Evolutionary conservation across 2,888 invertebrate genomes (phyloP), one percentile per base, ranked within the genome.

Genomic region (Tenthredo distinguenda): DNA sequence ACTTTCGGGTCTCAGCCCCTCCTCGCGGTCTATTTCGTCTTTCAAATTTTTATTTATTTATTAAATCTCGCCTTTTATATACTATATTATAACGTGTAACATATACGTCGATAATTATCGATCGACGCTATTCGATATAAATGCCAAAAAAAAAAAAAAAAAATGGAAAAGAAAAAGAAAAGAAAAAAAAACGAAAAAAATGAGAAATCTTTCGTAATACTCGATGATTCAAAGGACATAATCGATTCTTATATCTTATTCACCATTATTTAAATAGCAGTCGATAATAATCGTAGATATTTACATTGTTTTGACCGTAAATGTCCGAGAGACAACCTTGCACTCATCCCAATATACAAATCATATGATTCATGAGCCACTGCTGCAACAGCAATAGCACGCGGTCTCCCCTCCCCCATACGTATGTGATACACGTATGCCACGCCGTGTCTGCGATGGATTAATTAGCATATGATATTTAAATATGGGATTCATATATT

Each of bases 261-360:
- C 2, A 43, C 47, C 55, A 55, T n/a, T n/a, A 55, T 55, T 55
- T 55, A 55, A 55, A 55, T 55, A 12, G 21, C 62, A 26, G 26
- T 26, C 10, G 12, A 26, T 62, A 62, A 62, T 62, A 26, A 62
- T 62, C 26, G 55, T 1, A n/a, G 62, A 62, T 62, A 26, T 62
- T 26, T 26, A 26, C 26, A 26, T 62, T 62, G 26, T 62, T 62
- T 21, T 62, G 62, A 62, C 62, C 55, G 55, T 55, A 47, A 47
- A n/a, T 62, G 62, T 62, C 62, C 62, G 62, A 62, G 62, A 62
- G 62, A 62, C 62, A 26, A 62, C 62, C 62, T 62, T 62, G 26
- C 26, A 62, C 62, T 1, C 26, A 10, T 21, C 21, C 12, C 26
- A 62, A 62, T 62, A 62, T 26, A 62, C 55, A 55, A 55, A 55